Base-by-base conservation (phyloP, 2,888 invertebrate genomes). In the Drosophila paranaensis region DNA sequence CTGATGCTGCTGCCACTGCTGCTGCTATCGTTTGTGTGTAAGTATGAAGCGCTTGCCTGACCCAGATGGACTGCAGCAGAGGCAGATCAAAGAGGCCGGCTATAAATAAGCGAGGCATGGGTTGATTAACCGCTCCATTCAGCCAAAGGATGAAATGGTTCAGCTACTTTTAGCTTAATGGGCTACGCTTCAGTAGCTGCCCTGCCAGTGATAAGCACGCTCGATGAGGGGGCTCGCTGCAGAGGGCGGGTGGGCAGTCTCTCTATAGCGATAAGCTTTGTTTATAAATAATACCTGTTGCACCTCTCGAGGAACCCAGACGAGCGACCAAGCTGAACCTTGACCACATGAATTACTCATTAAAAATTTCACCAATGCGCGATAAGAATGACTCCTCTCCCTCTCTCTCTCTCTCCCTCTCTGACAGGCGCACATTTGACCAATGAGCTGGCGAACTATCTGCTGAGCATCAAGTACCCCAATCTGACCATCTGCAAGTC, bases 401-500 rank as follows among this genome's bases (percentile, higher is more conserved):
- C 45, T 3, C 46, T 50, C 25, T 25, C 20, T 45, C 6, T 25
- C 13, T 45, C 11, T 25, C 6, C 13, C 11, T 54, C 25, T n/a
- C 72, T 93, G 25, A 11, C 92, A 95, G 95, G 93, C 82, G 94
- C 95, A 2, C 93, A 94, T 74, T 90, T 94, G 45, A 93, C 93
- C 84, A 94, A 94, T 79, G 93, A 94, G 74, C 77, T 94, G 58
- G 94, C 94, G 93, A 93, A 95, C 77, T 94, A 94, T 80, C 81
- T 95, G 39, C 90, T 95, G 25, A 94, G 94, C 16, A 94, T 94
- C 77, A 93, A 94, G 73, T 95, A 94, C 82, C 95, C 95, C 2
- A 92, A 93, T n/a, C 85, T 95, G 63, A 94, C 95, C 74, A 95
- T 95, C 82, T 94, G 95, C 45, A 93, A 93, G 71, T 94, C 94